Conservation (phyloP, 2,113 vertebrate species). For the Paracanthobrama guichenoti region DNA sequence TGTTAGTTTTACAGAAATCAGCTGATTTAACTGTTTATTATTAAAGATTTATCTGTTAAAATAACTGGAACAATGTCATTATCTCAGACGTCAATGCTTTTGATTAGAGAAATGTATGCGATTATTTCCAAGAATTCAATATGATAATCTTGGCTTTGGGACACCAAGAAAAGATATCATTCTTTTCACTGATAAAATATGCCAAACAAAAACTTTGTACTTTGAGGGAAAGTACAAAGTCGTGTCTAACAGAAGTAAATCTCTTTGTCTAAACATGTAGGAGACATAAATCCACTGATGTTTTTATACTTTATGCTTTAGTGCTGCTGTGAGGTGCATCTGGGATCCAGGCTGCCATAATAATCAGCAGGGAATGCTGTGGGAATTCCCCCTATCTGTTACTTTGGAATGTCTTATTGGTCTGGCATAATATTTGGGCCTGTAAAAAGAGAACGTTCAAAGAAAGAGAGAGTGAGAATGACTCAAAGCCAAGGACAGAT, state of each 20-base stretch:
- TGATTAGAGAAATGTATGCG: background rate
- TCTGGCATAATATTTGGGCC: slow-evolving; percentile 10
- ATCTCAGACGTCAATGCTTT: background rate
- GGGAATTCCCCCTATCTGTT: slow-evolving; percentile 41
- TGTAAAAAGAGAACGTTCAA: slow-evolving; percentile 9
- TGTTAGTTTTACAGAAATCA: background rate
- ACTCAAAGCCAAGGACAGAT: background rate
- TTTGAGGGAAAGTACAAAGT: slow-evolving; percentile 37
- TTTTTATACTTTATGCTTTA: slow-evolving; percentile 14
- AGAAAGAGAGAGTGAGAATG: background rate
- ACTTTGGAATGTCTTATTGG: slow-evolving; percentile 25
- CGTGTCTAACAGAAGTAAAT: background rate
- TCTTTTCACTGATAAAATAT: background rate
- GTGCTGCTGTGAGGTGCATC: slow-evolving; percentile 34
- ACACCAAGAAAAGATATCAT: background rate
- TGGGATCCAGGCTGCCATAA: slow-evolving; percentile 29
- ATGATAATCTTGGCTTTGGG: background rate
- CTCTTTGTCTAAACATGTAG: slow-evolving; percentile 23
- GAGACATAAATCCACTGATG: slow-evolving; percentile 16
- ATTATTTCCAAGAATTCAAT: background rate
- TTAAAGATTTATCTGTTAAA: background rate
- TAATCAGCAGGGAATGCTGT: slow-evolving; percentile 29
- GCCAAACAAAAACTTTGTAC: slow-evolving; percentile 22
- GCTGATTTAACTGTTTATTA: background rate
- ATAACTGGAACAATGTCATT: background rate